Evolutionary conservation across 2,797 vertebrate genomes (phyloP).

Genomic region (Peromyscus attwateri): DNA sequence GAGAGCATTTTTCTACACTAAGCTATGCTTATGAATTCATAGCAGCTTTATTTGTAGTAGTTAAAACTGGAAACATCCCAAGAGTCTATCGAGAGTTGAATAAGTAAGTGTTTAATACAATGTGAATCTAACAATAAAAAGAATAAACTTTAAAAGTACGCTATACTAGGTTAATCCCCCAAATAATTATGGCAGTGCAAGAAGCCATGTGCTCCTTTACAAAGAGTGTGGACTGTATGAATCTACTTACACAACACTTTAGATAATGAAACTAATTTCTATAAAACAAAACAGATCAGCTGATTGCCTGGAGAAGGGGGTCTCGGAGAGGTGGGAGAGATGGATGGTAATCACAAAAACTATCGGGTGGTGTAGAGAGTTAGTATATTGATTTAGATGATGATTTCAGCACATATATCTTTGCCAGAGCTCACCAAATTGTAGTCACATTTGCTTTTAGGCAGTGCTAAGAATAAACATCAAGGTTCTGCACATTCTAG

Average conservation of each 20-base stretch:
- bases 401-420: not conserved
- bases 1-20: not conserved
- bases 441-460: not conserved
- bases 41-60: not conserved
- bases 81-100: not conserved
- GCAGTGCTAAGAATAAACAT: not conserved
- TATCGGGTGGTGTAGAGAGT: too few relatives aligned
- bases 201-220: not conserved
- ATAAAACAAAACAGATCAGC: not conserved
- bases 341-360: not conserved
- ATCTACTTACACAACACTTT: not conserved
- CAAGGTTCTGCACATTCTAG: not conserved
- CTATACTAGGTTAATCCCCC: not conserved
- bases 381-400: not conserved
- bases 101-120: not conserved
- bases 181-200: not conserved
- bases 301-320: not conserved
- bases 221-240: not conserved
- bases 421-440: not conserved
- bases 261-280: constrained; percentile 19
- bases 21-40: not conserved
- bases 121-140: not conserved
- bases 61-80: not conserved
- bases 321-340: not conserved
- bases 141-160: not conserved